Conservation (phyloP, 2,888 invertebrate genomes). For the Eucera pruinosa region DNA sequence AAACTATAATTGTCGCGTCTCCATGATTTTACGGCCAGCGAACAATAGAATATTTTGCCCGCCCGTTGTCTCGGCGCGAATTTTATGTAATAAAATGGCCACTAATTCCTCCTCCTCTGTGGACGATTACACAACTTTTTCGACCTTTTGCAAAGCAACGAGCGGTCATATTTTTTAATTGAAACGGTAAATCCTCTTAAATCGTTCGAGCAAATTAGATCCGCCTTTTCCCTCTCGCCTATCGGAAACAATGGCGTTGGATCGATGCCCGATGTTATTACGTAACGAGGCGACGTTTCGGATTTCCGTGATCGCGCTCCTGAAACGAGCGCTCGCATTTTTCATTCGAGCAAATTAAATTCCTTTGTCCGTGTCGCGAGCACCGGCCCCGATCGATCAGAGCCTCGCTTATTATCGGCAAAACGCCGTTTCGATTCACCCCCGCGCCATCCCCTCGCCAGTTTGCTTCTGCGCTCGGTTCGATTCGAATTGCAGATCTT, state of each 20-base stretch:
- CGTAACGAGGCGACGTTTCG: conserved; percentile 55
- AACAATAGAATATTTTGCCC: conserved; percentile 43
- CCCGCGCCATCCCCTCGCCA: neutral
- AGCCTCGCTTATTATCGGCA: conserved; percentile 49
- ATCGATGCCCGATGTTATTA: conserved; percentile 39
- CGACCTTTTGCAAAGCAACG: neutral
- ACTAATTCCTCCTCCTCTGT: conserved; percentile 4
- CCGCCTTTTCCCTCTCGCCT: neutral
- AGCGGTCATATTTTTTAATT: conserved; percentile 8
- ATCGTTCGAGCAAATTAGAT: conserved; percentile 22
- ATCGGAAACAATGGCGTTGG: conserved; percentile 41
- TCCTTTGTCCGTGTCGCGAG: conserved; percentile 53
- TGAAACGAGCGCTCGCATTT: conserved; percentile 42
- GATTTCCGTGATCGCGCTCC: conserved; percentile 40
- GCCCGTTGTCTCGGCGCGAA: neutral
- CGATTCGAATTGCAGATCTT: conserved; percentile 37
- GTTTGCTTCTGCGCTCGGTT: neutral
- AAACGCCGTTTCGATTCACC: conserved; percentile 33
- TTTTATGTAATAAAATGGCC: conserved; percentile 1
- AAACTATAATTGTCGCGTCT: conserved; percentile 48
- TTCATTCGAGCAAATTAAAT: conserved; percentile 58
- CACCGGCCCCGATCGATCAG: conserved; percentile 48
- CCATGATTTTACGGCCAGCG: conserved; percentile 40
- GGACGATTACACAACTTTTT: neutral
- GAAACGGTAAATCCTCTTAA: conserved; percentile 32